Conservation (phyloP, 2,113 vertebrate species). For the Eurypyga helias region DNA sequence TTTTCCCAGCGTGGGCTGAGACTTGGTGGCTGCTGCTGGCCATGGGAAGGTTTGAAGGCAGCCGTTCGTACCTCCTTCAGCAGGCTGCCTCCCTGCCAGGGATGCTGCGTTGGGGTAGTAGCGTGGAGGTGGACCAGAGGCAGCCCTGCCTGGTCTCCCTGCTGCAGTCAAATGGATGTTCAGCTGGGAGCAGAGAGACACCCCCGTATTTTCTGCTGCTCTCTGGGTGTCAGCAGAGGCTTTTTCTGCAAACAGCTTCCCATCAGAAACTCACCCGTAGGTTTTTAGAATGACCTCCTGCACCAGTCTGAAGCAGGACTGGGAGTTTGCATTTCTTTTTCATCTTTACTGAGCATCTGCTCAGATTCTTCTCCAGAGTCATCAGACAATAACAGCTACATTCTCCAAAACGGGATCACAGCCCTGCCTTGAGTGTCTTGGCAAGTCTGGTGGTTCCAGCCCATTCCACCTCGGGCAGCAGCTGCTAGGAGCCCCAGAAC, state of each 20-base stretch:
- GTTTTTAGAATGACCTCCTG: background rate
- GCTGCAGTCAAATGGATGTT: background rate
- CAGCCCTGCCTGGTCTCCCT: background rate
- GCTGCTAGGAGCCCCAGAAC: background rate
- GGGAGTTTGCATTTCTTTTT: background rate
- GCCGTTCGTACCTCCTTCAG: rapidly evolving
- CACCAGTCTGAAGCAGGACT: background rate
- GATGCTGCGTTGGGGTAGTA: background rate
- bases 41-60: background rate
- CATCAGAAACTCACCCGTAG: background rate
- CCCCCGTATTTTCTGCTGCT: background rate
- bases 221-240: background rate
- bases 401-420: background rate
- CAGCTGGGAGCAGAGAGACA: background rate
- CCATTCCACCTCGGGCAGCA: background rate
- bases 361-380: background rate
- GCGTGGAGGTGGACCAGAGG: background rate
- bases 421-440: background rate
- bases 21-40: background rate
- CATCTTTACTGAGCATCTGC: background rate
- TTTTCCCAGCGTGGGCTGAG: background rate
- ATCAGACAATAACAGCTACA: background rate
- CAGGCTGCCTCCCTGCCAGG: background rate
- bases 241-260: background rate
- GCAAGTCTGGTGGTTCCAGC: background rate